Conservation (phyloP, 1,140 invertebrate species). For the Dendrolimus punctatus region DNA sequence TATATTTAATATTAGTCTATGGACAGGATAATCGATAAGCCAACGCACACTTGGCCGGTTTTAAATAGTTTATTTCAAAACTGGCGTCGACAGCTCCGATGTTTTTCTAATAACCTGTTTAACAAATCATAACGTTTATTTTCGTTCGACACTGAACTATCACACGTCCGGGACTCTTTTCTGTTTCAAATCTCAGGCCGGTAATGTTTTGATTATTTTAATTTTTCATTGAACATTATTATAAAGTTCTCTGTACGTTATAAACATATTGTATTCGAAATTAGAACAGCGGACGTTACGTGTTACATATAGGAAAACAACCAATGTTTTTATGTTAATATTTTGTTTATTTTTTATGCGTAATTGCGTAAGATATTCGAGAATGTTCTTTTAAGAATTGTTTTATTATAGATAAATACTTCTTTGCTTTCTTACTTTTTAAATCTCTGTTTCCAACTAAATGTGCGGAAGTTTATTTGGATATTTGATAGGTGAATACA, state of each 20-base stretch:
- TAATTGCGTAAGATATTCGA: too few relatives aligned
- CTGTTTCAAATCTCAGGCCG: slow-evolving; percentile 60
- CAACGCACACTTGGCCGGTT: slow-evolving; percentile 21
- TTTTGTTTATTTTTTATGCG: slow-evolving; percentile 1
- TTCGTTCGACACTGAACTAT: slow-evolving; percentile 57
- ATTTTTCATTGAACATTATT: slow-evolving; percentile 43
- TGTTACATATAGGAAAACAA: slow-evolving; percentile 13
- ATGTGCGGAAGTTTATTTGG: too few relatives aligned
- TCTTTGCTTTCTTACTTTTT: too few relatives aligned
- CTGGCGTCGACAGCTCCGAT: slow-evolving; percentile 39
- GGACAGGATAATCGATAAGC: too few relatives aligned
- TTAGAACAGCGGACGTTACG: slow-evolving; percentile 16
- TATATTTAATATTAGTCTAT: too few relatives aligned
- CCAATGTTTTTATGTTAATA: slow-evolving; percentile 13
- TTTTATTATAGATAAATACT: too few relatives aligned
- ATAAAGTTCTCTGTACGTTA: too few relatives aligned
- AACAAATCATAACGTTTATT: slow-evolving; percentile 68
- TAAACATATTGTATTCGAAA: slow-evolving; percentile 31
- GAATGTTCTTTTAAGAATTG: too few relatives aligned
- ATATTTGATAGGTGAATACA: too few relatives aligned
- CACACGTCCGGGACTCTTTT: slow-evolving; percentile 61
- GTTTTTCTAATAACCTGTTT: slow-evolving; percentile 64
- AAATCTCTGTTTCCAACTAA: too few relatives aligned
- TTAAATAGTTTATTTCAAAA: slow-evolving; percentile 41
- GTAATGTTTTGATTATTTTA: slow-evolving; percentile 57